phyloP scores from a whole-genome alignment of 2,113 vertebrate genomes.

The Arothron firmamentum region DNA sequence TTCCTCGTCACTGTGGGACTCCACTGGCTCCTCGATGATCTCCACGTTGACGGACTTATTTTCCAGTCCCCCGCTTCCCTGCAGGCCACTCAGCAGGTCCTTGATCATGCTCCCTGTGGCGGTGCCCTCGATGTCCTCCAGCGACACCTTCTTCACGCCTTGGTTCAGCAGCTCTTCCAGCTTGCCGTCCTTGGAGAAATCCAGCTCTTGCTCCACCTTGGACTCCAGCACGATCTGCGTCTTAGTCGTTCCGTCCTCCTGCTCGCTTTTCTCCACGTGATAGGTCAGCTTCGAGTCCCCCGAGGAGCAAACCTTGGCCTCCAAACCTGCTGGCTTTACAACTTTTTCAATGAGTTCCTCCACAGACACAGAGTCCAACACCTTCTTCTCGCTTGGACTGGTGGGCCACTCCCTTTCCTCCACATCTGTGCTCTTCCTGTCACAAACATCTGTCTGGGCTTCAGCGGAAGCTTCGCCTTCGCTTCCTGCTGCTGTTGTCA shows the following conservation, averaged over 20 bases:
- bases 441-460: conserved; percentile 37
- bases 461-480: conserved; percentile 46
- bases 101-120: conserved; percentile 80
- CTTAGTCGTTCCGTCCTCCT: conserved; percentile 78
- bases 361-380: conserved; percentile 66
- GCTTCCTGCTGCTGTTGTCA: conserved; percentile 51
- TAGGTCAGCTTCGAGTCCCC: conserved; percentile 82
- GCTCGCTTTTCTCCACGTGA: conserved; percentile 77
- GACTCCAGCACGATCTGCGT: conserved; percentile 85
- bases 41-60: conserved; percentile 85
- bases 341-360: conserved; percentile 85
- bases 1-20: conserved; percentile 68
- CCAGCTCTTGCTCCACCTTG: conserved; percentile 80
- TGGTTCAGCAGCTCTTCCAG: conserved; percentile 74
- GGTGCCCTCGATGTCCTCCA: conserved; percentile 73
- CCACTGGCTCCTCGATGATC: conserved; percentile 85
- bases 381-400: conserved; percentile 51
- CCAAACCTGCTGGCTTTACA: conserved; percentile 76
- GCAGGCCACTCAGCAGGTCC: conserved; percentile 78
- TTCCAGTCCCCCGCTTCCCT: conserved; percentile 63
- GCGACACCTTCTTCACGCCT: conserved; percentile 74
- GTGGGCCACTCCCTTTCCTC: conserved; percentile 4
- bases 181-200: conserved; percentile 71
- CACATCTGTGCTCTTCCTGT: conserved; percentile 35
- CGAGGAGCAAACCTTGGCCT: conserved; percentile 56